Base-by-base conservation (phyloP, 2,888 invertebrate genomes). In the Seira ritae region DNA sequence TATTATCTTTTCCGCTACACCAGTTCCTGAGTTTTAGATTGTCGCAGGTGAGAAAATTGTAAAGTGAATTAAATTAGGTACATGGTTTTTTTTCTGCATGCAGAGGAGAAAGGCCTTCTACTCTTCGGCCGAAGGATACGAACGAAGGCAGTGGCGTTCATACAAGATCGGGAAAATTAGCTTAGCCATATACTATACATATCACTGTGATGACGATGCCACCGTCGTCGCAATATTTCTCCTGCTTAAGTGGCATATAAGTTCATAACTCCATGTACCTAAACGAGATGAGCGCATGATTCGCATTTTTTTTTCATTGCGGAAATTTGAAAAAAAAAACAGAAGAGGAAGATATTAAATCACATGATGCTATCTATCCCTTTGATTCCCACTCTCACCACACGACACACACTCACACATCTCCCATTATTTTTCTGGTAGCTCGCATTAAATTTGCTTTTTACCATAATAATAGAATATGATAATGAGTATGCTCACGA, bases 41-140 rank as follows among this genome's bases (percentile, higher is more conserved):
- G 42, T 12, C 6, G 6, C 42, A 60, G 60, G 60, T 60, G 60
- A 60, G 60, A 60, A 60, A 60, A 60, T 60, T 60, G 60, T n/a
- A 60, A 60, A 60, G 60, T 60, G 60, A 60, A 60, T 60, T 60
- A 60, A n/a, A 60, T 17, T 60, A n/a, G n/a, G n/a, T n/a, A n/a
- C n/a, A n/a, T n/a, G n/a, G n/a, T n/a, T n/a, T n/a, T n/a, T n/a
- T n/a, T n/a, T n/a, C n/a, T n/a, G n/a, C n/a, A n/a, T n/a, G n/a
- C n/a, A n/a, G n/a, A n/a, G n/a, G n/a, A n/a, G n/a, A n/a, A n/a
- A n/a, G n/a, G n/a, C n/a, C n/a, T n/a, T n/a, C n/a, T n/a, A n/a
- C n/a, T n/a, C n/a, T n/a, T n/a, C n/a, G n/a, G n/a, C n/a, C n/a
- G n/a, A n/a, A n/a, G n/a, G n/a, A n/a, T n/a, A n/a, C n/a, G n/a